Evolutionary conservation across 2,113 vertebrate species (phyloP).

Genomic region (Balaenoptera acutorostrata): DNA sequence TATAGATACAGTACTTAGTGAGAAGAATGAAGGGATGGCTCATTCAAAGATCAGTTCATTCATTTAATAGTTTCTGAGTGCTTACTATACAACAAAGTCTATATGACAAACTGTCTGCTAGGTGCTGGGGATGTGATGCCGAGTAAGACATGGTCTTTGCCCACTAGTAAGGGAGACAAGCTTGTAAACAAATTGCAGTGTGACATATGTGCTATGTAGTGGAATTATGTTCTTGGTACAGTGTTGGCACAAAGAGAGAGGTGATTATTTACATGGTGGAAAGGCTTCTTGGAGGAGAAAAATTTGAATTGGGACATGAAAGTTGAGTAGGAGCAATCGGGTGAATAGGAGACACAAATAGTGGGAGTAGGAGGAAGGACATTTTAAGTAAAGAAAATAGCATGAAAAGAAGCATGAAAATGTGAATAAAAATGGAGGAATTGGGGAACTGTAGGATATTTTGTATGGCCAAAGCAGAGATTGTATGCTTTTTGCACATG

Average conservation of each 20-base stretch:
- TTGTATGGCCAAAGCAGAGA: neutral
- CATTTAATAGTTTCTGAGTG: neutral
- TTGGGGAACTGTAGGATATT: neutral
- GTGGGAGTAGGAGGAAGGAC: neutral
- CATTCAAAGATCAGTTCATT: neutral
- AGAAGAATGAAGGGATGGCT: neutral
- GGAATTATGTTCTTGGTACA: neutral
- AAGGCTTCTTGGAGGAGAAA: neutral
- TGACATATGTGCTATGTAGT: neutral
- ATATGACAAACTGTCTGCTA: neutral
- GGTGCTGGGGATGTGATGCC: neutral
- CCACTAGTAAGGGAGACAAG: neutral
- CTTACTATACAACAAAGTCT: neutral
- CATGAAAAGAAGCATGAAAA: neutral
- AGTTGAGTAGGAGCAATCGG: neutral
- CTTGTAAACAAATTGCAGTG: neutral
- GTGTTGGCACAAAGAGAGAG: neutral
- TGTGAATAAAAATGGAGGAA: neutral
- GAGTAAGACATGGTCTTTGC: neutral
- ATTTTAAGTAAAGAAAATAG: slow-evolving; percentile 10
- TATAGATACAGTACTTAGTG: neutral
- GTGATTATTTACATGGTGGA: neutral
- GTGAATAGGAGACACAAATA: neutral
- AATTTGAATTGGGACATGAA: neutral
- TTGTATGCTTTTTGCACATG: neutral